Evolutionary conservation across 2,888 invertebrate species (phyloP).

Genomic region (Coenonympha glycerion): DNA sequence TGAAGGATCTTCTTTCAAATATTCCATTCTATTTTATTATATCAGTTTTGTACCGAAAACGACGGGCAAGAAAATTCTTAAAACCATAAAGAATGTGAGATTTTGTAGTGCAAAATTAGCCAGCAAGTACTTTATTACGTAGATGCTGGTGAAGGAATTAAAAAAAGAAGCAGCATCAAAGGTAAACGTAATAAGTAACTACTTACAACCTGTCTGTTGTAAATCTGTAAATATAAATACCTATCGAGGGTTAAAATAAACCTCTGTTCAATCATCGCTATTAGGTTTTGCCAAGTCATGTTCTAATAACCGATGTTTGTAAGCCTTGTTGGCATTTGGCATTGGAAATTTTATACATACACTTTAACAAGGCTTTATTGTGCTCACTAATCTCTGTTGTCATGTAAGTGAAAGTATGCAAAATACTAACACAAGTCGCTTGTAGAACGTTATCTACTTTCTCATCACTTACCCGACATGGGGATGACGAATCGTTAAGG

Average conservation of each 20-base stretch:
- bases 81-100: too few relatives aligned
- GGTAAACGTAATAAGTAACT: too few relatives aligned
- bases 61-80: too few relatives aligned
- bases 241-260: not conserved
- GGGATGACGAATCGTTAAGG: not conserved
- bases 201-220: too few relatives aligned
- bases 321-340: conserved; percentile 24
- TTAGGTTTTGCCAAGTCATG: conserved; percentile 31
- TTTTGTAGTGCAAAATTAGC: too few relatives aligned
- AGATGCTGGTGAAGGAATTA: too few relatives aligned
- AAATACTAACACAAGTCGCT: not conserved
- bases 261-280: not conserved
- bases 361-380: conserved; percentile 6
- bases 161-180: too few relatives aligned
- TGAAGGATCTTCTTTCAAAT: too few relatives aligned
- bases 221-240: not conserved
- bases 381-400: conserved; percentile 1
- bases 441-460: not conserved
- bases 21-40: too few relatives aligned
- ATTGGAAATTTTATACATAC: conserved; percentile 10
- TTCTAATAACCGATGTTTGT: conserved; percentile 32
- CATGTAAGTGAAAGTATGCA: conserved; percentile 6
- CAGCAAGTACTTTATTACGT: too few relatives aligned
- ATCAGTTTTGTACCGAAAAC: too few relatives aligned
- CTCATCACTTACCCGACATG: not conserved